Evolutionary conservation across 1,140 invertebrate species (phyloP).

Genomic region (Pseudomyrmex sp.): DNA sequence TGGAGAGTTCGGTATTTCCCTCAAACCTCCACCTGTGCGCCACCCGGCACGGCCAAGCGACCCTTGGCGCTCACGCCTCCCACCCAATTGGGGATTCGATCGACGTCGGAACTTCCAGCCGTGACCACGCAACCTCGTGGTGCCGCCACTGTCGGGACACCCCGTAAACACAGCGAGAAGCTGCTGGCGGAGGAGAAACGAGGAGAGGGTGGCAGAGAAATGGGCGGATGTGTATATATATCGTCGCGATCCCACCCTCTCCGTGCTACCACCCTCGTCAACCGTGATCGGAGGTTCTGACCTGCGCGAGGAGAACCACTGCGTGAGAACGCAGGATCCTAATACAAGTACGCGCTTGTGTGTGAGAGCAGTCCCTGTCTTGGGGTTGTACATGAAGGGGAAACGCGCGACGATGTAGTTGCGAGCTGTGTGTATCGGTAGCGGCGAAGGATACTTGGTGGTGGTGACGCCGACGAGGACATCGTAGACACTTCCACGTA

Average conservation of each 20-base stretch:
- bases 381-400: constrained; percentile 7
- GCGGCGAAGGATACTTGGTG: neutral
- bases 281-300: constrained; percentile 56
- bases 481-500: neutral
- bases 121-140: constrained; percentile 67
- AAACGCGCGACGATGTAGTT: neutral
- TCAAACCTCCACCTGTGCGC: constrained; percentile 57
- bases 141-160: constrained; percentile 67
- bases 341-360: constrained; percentile 8
- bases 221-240: constrained; percentile 46
- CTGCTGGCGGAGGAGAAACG: constrained; percentile 22
- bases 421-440: constrained; percentile 5
- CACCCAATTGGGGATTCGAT: constrained; percentile 81
- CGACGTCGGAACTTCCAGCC: constrained; percentile 73
- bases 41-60: constrained; percentile 44
- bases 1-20: constrained; percentile 61
- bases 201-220: constrained; percentile 31
- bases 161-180: constrained; percentile 67
- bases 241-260: constrained; percentile 14
- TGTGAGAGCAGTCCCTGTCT: constrained; percentile 33
- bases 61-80: constrained; percentile 68
- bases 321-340: constrained; percentile 55
- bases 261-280: constrained; percentile 47
- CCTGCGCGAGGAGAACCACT: constrained; percentile 68
- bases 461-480: neutral